Evolutionary conservation across 2,797 vertebrate genomes (phyloP).

Genomic region (Molossus alvarezi): DNA sequence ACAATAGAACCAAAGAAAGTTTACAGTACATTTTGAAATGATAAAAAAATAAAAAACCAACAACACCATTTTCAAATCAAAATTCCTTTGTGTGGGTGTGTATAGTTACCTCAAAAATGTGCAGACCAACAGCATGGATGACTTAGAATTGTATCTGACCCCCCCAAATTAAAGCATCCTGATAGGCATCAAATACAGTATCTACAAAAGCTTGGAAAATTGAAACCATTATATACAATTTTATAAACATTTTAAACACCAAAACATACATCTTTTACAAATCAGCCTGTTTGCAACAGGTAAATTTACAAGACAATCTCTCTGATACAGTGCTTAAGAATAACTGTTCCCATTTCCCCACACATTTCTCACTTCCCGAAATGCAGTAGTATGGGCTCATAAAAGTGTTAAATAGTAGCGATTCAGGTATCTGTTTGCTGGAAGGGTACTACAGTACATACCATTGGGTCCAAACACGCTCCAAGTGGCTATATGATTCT

Average conservation of each 20-base stretch:
- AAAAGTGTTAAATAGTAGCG: constrained; percentile 84
- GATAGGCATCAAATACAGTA: constrained; percentile 92
- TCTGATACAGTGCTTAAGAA: constrained; percentile 91
- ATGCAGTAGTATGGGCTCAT: constrained; percentile 89
- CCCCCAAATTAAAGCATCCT: constrained; percentile 91
- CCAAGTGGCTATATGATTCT: constrained; percentile 84
- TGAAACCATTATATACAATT: constrained; percentile 96
- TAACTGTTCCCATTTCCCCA: constrained; percentile 88
- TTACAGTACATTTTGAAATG: constrained; percentile 88
- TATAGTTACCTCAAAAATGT: constrained; percentile 85
- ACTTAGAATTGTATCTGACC: constrained; percentile 86
- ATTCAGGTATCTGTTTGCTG: constrained; percentile 85
- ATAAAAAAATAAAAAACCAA: constrained; percentile 78
- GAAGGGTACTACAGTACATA: constrained; percentile 84
- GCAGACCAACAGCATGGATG: constrained; percentile 81
- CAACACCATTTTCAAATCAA: constrained; percentile 84
- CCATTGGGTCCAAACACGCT: constrained; percentile 85
- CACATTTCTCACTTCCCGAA: constrained; percentile 87
- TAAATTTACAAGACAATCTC: constrained; percentile 92
- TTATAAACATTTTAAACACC: constrained; percentile 94
- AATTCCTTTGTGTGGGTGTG: constrained; percentile 68
- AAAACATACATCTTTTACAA: constrained; percentile 96
- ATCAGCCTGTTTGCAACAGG: constrained; percentile 92
- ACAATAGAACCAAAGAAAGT: constrained; percentile 85
- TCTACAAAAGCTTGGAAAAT: constrained; percentile 95